Evolutionary conservation across 2,797 vertebrate genomes (phyloP), one percentile per base, ranked within the genome.

Genomic region (Yasuhikotakia modesta): DNA sequence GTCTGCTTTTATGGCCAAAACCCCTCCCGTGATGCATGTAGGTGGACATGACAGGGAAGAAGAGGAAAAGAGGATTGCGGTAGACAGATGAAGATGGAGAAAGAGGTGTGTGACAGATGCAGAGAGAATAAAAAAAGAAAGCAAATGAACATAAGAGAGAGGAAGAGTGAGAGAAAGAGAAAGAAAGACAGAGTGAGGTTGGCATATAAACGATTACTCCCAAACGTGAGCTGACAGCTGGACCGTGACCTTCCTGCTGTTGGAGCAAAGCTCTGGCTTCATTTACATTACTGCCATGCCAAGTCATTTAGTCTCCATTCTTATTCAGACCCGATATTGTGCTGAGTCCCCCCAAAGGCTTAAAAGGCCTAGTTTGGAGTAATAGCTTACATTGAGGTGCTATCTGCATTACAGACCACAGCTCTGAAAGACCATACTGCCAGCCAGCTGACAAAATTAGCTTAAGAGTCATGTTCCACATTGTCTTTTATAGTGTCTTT

Each of bases 231-330:
- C 74, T 88, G 91, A 92, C 90, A 93, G 87, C 87, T 91, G 88
- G 91, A 90, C 83, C 84, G 79, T 89, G 87, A 91, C 83, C 92
- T 94, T 92, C 92, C 81, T 87, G 86, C 85, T 85, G 89, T 91
- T 89, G 90, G 86, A 88, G 81, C 78, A 88, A 87, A 86, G 80
- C 83, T 84, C 90, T 82, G 1, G 55, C 79, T 90, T 92, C 88
- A 91, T 90, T 91, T 88, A 90, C 90, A 94, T 92, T 87, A 87
- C 90, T 88, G 90, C 90, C 87, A 88, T 91, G 89, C 90, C 91
- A 91, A 92, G 90, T 92, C 90, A 94, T 92, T 93, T 92, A 92
- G 89, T 89, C 90, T 89, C 89, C 88, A 93, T 92, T 91, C 89
- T 90, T 91, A 91, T 92, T 92, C 87, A 76, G 83, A 85, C 82